A percentile compares a stretch with the other conserved stretches of the same genome.
Evolutionary conservation across 2,113 vertebrate species (phyloP).

Genomic region (Taxidea taxus): DNA sequence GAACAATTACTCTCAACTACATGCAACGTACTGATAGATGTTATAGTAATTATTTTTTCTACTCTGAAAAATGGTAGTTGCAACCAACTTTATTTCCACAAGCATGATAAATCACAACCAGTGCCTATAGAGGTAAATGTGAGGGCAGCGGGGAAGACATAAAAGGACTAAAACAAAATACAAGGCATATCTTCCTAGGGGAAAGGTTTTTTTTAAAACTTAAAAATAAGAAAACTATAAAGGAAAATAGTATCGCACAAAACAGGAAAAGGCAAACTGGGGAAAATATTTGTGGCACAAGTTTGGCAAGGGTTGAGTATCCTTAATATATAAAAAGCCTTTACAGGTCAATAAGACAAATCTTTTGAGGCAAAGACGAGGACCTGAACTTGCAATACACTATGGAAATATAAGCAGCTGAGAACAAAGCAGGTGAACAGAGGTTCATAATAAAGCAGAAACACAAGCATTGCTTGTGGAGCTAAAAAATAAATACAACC

Average conservation of each 20-base stretch:
- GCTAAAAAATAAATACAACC: neutral
- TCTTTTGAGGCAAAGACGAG: neutral
- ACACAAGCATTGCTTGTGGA: neutral
- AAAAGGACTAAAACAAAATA: neutral
- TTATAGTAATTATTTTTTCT: neutral
- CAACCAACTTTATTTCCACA: neutral
- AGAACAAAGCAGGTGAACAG: neutral
- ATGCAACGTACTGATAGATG: neutral
- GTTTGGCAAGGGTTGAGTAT: neutral
- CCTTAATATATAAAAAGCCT: neutral
- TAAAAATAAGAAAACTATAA: constrained; percentile 16
- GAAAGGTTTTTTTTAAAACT: neutral
- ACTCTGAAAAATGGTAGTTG: neutral
- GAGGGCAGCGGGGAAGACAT: neutral
- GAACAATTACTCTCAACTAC: neutral
- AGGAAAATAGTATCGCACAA: neutral
- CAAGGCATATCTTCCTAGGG: neutral
- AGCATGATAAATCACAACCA: neutral
- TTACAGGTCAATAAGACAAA: neutral
- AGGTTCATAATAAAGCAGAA: neutral
- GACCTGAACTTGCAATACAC: neutral
- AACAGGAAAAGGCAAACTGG: neutral
- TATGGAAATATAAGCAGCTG: neutral
- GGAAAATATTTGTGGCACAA: neutral
- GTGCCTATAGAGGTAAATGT: neutral